These are phyloP conservation scores for Trachymyrmex cornetzi DNA, from an alignment of 1,140 invertebrate genomes.

Conservation along the genomic window DNA sequence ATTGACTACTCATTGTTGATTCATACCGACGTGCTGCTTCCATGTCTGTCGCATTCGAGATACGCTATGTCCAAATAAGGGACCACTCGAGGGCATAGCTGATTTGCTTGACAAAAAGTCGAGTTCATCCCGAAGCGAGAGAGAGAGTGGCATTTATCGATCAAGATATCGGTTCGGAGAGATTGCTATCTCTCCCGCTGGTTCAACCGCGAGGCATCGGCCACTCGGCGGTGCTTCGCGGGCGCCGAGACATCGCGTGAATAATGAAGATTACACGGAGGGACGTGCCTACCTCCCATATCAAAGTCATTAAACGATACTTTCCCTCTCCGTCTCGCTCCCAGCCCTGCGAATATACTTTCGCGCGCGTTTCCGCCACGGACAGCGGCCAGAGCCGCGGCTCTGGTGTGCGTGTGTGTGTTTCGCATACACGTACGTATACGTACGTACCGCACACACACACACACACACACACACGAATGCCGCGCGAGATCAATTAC, in stretches of 20 bases:
- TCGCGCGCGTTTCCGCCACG: constrained; percentile 28
- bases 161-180: constrained; percentile 25
- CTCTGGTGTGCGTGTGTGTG: background rate
- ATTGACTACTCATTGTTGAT: background rate
- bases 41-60: background rate
- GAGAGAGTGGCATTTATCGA: constrained; percentile 22
- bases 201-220: constrained; percentile 19
- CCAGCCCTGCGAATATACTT: constrained; percentile 1
- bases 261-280: constrained; percentile 71
- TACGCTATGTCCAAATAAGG: background rate
- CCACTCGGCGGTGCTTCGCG: constrained; percentile 48
- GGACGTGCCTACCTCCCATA: constrained; percentile 67
- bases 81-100: background rate
- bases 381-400: background rate
- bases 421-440: background rate
- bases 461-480: constrained; percentile 9
- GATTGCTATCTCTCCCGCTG: constrained; percentile 52
- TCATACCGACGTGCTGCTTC: background rate
- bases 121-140: background rate
- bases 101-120: constrained; percentile 7
- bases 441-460: background rate
- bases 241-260: constrained; percentile 66
- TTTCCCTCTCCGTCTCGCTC: constrained; percentile 39
- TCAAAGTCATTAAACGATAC: constrained; percentile 69
- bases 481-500: constrained; percentile 82